Base-by-base conservation (phyloP, 1,140 invertebrate species). In the Caenorhabditis latens region DNA sequence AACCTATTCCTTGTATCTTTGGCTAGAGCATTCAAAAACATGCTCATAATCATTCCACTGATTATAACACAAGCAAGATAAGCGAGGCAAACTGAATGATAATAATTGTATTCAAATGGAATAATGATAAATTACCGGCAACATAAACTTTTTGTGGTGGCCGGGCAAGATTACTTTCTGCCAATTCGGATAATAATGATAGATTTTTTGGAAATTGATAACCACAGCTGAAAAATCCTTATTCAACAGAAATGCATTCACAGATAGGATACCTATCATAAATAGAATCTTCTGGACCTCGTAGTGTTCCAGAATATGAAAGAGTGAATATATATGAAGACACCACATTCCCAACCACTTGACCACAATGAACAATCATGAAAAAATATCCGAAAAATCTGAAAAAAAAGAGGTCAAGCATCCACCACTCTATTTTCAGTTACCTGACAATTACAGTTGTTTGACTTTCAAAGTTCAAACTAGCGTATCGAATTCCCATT, bases 361-460 rank as follows among this genome's bases (percentile, higher is more conserved):
- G 96, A 85, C 97, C 96, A 0, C 96, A 96, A 92, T 99, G 97
- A 95, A 97, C 98, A 85, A 97, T 95, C 88, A 98, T 95, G 94
- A 99, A 99, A 95, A 99, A 99, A 94, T 98, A 96, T 40, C 97
- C 97, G 93, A 99, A 99, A 94, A 98, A 98, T 83, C 88, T 90
- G 63, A 32, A 89, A 65, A 8, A 53, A 21, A 32, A 32, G 32
- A 32, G 32, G 32, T 32, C 2, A 32, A 32, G 32, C 2, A 0
- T 32, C 32, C 32, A 32, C 50, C 5, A 14, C 9, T 11, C 16
- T 9, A 53, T 14, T 53, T 50, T 50, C 50, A 50, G 14, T 8
- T 46, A 92, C 90, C 96, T 93, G 57, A 97, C 96, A 84, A 98
- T 96, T 88, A 98, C 96, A 8, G 95, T 96, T 92, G 98, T 96